phyloP scores from a whole-genome alignment of 2,113 vertebrate genomes.

The Rhipidura dahli region DNA sequence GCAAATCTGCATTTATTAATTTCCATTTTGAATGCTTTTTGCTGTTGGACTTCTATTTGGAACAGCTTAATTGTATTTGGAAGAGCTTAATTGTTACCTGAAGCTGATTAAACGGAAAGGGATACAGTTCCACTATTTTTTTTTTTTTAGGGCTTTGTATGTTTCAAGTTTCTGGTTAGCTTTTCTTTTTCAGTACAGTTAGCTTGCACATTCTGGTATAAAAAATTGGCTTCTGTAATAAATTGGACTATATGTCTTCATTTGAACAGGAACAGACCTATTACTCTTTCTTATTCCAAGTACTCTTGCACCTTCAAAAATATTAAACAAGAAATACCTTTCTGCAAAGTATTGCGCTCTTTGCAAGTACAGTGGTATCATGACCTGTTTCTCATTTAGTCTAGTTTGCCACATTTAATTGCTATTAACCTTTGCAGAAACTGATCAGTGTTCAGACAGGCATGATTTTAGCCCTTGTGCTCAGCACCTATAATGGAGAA shows the following conservation, averaged over 20 bases:
- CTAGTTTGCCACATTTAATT: constrained; percentile 87
- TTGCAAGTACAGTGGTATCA: constrained; percentile 79
- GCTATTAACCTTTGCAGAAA: constrained; percentile 88
- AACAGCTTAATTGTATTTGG: background rate
- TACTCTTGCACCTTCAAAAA: constrained; percentile 41
- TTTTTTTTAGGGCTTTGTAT: background rate
- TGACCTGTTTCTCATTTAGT: constrained; percentile 83
- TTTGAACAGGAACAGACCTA: constrained; percentile 14
- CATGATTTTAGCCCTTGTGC: constrained; percentile 80
- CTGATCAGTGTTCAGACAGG: constrained; percentile 85
- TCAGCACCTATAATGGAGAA: constrained; percentile 78
- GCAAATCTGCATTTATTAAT: background rate
- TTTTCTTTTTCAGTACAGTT: background rate
- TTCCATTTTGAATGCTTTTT: background rate
- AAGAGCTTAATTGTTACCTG: background rate
- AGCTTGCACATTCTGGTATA: background rate
- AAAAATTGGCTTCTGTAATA: constrained; percentile 11
- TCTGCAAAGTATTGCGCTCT: constrained; percentile 72
- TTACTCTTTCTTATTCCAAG: constrained; percentile 10
- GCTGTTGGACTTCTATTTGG: background rate
- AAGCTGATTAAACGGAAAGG: background rate
- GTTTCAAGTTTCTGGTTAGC: background rate
- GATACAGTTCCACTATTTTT: background rate
- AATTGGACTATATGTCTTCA: background rate
- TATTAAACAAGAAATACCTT: constrained; percentile 69